phyloP scores from a whole-genome alignment of 2,797 vertebrate genomes.

The Masticophis lateralis region DNA sequence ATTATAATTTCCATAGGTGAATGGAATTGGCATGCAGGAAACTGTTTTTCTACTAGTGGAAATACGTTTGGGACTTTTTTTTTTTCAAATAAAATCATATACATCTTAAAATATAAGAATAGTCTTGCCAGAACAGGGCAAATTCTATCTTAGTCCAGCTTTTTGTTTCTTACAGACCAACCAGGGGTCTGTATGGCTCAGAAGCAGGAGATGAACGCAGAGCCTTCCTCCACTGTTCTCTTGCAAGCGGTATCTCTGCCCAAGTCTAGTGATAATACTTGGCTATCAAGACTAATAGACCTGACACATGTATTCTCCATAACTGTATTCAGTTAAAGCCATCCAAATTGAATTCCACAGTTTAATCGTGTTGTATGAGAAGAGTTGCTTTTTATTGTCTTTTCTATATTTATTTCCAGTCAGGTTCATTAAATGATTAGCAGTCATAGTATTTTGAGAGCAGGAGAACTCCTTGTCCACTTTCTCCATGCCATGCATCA shows the following conservation, averaged over 20 bases:
- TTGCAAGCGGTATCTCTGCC: neutral
- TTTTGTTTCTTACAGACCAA: neutral
- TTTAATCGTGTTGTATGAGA: neutral
- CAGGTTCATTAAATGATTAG: neutral
- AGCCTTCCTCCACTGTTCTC: neutral
- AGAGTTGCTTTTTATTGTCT: neutral
- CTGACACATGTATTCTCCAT: neutral
- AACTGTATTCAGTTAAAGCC: neutral
- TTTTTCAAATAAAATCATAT: no score
- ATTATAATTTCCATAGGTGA: neutral
- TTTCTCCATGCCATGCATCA: neutral
- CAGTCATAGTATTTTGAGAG: neutral
- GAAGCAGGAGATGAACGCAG: neutral
- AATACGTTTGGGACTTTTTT: neutral
- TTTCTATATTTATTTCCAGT: neutral
- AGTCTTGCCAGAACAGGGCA: neutral
- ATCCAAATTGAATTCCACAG: neutral
- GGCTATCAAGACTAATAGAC: neutral
- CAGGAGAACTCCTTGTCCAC: neutral
- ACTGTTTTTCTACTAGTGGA: neutral
- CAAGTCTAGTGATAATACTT: neutral
- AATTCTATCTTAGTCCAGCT: neutral
- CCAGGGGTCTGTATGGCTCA: neutral
- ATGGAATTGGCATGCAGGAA: neutral
- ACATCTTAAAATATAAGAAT: neutral